These are phyloP conservation scores for Melanaphis sacchari DNA, from an alignment of 1,140 invertebrate genomes.

Conservation along the genomic window DNA sequence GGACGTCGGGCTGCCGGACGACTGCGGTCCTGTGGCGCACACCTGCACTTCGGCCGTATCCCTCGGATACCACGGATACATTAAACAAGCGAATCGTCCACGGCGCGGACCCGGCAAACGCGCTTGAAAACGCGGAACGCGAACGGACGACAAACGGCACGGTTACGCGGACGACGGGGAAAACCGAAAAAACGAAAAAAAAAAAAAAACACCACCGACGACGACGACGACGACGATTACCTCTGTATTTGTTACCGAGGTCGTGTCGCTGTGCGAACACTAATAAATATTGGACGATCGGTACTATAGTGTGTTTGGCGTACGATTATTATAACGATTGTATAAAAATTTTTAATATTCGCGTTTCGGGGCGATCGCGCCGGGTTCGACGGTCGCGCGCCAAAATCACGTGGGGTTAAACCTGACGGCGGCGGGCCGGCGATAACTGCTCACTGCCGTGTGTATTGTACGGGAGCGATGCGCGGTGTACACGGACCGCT, in stretches of 20 bases:
- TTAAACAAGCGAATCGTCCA: background rate
- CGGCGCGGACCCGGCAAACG: background rate
- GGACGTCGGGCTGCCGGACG: conserved; percentile 20
- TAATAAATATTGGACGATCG: background rate
- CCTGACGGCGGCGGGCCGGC: background rate
- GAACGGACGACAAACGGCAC: background rate
- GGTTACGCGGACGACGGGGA: background rate
- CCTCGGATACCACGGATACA: conserved; percentile 55
- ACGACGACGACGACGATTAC: too few relatives aligned
- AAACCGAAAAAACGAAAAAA: too few relatives aligned
- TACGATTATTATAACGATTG: too few relatives aligned
- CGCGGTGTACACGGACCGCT: conserved; percentile 28
- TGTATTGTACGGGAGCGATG: background rate
- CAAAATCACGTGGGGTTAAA: conserved; percentile 45
- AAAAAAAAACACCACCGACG: too few relatives aligned
- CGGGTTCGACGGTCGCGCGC: conserved; percentile 37
- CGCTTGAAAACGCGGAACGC: background rate
- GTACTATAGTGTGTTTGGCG: too few relatives aligned
- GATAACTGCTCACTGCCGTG: background rate
- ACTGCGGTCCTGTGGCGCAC: conserved; percentile 11
- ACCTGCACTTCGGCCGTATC: conserved; percentile 43
- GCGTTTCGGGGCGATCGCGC: background rate
- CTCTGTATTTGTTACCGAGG: background rate
- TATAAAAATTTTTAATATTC: background rate
- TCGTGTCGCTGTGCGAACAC: too few relatives aligned